phyloP scores from a whole-genome alignment of 2,797 vertebrate genomes.

The Aythya fuligula region DNA sequence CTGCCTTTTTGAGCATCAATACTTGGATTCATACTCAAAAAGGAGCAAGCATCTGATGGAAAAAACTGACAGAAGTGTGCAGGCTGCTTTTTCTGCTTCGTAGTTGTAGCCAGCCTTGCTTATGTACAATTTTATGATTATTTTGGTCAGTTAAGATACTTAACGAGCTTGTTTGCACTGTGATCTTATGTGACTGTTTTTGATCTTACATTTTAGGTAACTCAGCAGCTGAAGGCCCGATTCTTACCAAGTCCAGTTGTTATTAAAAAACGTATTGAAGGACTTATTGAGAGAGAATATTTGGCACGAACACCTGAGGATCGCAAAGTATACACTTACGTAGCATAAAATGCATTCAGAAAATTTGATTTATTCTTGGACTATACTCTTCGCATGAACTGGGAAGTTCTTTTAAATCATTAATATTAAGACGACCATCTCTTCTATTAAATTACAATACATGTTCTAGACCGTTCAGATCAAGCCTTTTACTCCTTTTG shows the following conservation, averaged over 20 bases:
- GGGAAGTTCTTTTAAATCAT: slow-evolving; percentile 95
- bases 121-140: not conserved
- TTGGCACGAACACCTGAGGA: slow-evolving; percentile 98
- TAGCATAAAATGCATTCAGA: slow-evolving; percentile 89
- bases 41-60: not conserved
- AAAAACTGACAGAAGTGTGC: not conserved
- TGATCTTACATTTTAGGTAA: slow-evolving; percentile 86
- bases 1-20: not conserved
- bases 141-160: not conserved
- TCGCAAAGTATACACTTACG: slow-evolving; percentile 98
- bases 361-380: slow-evolving; percentile 86
- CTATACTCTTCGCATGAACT: slow-evolving; percentile 94
- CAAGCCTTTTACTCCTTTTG: slow-evolving; percentile 88
- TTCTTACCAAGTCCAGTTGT: slow-evolving; percentile 98
- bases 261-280: slow-evolving; percentile 99
- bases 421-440: slow-evolving; percentile 86
- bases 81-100: not conserved
- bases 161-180: not conserved
- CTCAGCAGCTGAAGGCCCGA: slow-evolving; percentile 94
- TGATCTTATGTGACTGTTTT: not conserved
- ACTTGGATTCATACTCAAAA: not conserved
- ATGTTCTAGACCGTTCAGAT: slow-evolving; percentile 92
- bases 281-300: slow-evolving; percentile 99
- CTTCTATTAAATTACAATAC: slow-evolving; percentile 87
- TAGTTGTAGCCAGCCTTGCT: not conserved